These are phyloP conservation scores for Habroteleia sp. DNA, from an alignment of 2,888 invertebrate genomes.

Conservation along the genomic window DNA sequence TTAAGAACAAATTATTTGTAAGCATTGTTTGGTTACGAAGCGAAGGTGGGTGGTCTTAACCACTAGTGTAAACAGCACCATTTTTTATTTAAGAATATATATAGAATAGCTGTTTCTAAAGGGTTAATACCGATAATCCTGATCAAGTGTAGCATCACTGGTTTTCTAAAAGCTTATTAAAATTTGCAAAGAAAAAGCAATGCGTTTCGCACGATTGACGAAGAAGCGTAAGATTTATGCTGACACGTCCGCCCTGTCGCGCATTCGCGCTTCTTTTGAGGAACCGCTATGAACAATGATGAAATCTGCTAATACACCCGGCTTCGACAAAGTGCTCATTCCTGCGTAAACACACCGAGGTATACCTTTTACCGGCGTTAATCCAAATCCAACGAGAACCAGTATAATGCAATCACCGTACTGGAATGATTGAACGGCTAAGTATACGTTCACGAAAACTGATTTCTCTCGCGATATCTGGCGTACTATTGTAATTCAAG, in stretches of 20 bases:
- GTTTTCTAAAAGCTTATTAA: slow-evolving; percentile 56
- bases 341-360: slow-evolving; percentile 74
- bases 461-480: slow-evolving; percentile 76
- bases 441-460: slow-evolving; percentile 64
- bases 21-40: no score
- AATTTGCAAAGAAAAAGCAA: slow-evolving; percentile 53
- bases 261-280: slow-evolving; percentile 68
- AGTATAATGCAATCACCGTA: slow-evolving; percentile 74
- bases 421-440: slow-evolving; percentile 71
- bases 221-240: slow-evolving; percentile 71
- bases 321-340: slow-evolving; percentile 74
- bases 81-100: no score
- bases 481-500: slow-evolving; percentile 65
- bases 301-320: slow-evolving; percentile 77
- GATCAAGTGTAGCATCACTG: slow-evolving; percentile 57
- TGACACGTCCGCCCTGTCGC: slow-evolving; percentile 67
- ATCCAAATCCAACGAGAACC: slow-evolving; percentile 74
- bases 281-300: slow-evolving; percentile 64
- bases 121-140: slow-evolving; percentile 57
- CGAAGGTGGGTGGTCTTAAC: no score
- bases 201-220: slow-evolving; percentile 51
- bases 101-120: slow-evolving; percentile 47
- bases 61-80: no score
- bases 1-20: no score
- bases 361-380: slow-evolving; percentile 79